Base-by-base conservation (phyloP, 2,113 vertebrate species). In the Myotis brandtii region DNA sequence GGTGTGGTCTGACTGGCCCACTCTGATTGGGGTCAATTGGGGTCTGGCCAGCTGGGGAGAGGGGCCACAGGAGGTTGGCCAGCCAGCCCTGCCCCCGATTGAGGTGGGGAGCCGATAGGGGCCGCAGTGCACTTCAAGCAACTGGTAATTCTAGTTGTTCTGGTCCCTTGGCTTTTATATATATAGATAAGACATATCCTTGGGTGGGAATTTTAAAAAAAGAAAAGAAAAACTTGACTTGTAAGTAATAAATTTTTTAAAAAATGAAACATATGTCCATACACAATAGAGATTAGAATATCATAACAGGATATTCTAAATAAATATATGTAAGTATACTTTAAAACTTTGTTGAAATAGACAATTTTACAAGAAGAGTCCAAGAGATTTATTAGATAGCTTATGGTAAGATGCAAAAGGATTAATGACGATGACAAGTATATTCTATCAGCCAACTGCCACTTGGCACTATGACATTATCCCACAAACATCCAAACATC, bases 321-420 rank as follows among this genome's bases (percentile, higher is more conserved):
- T 46, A 76, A 21, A 81, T 37, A 6, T 86, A 64, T 14, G 5
- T 10, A 54, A 67, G 66, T 56, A 80, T 81, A 59, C 27, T 62
- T 88, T n/a, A 69, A 84, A 88, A 92, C 25, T 32, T 37, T 34
- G 11, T 77, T 52, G n/a, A 95, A 89, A 52, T 34, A 89, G 9
- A 67, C 1, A 12, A 82, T 85, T 87, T 87, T 89, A 97, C 34
- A 59, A 94, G 32, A 93, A 86, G 52, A 34, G 64, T 88, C 37
- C 73, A 81, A 95, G 70, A 96, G 43, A 37, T 97, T 97, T 97
- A 97, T 97, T 97, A 97, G 85, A 89, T 54, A 96, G 52, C 66
- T 46, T 73, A 77, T 7, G 52, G 34, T 52, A 86, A 92, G 64
- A 93, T 76, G 96, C 82, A 94, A 95, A 96, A 91, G 14, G 37